These are phyloP conservation scores for Apodemus agrarius DNA, from an alignment of 2,797 vertebrate species.

Conservation along the genomic window DNA sequence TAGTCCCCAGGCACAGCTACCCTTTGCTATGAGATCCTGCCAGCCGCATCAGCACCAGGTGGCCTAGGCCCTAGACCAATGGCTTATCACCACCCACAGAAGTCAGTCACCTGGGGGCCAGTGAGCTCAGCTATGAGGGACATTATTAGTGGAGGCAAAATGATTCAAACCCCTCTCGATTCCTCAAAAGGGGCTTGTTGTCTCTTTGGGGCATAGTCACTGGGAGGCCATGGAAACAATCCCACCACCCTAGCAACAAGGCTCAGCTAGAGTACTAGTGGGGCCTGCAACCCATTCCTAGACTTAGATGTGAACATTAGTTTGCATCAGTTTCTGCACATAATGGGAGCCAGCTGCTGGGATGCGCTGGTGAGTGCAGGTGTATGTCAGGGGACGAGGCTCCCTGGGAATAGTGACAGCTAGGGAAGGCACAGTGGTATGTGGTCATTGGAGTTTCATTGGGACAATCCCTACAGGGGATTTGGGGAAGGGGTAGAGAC, in stretches of 20 bases:
- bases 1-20: neutral
- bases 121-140: conserved; percentile 45
- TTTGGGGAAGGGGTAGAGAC: neutral
- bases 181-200: conserved; percentile 63
- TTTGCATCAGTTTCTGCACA: conserved; percentile 45
- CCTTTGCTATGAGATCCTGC: neutral
- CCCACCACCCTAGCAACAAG: conserved; percentile 55
- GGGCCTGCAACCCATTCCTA: neutral
- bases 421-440: neutral
- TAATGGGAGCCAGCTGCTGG: neutral
- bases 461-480: neutral
- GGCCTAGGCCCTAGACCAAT: neutral
- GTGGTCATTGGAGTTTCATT: too few species aligned
- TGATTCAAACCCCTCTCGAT: conserved; percentile 59
- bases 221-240: conserved; percentile 71
- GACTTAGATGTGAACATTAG: neutral
- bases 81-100: neutral
- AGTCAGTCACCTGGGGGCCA: conserved; percentile 11
- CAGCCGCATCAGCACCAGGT: neutral
- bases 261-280: neutral
- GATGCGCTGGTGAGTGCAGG: neutral
- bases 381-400: neutral
- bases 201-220: conserved; percentile 66
- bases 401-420: neutral
- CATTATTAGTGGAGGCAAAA: conserved; percentile 11